Evolutionary conservation across 2,888 invertebrate species (phyloP), one percentile per base, ranked within the genome.

Genomic region (Bimastos eiseni): DNA sequence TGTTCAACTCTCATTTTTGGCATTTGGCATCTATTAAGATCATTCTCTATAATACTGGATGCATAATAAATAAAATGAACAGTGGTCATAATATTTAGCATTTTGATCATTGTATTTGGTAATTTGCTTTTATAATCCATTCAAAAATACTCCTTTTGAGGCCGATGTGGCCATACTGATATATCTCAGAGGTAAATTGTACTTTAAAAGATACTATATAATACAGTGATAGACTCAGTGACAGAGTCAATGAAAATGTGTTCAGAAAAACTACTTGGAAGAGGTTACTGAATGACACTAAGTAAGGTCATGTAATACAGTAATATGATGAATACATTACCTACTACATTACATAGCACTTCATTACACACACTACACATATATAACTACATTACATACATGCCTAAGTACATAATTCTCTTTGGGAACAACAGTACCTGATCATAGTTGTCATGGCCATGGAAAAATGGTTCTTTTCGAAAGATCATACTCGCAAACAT

Each of bases 401-500:
- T 70, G n/a, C 34, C 17, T 30, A 33, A 37, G 36, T 33, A 37
- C 15, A 37, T 88, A 38, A 37, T 37, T 24, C 17, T 6, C 36
- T 41, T 8, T 89, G 24, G 70, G 70, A 70, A 49, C 30, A n/a
- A 70, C 70, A 3, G 34, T 91, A 96, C 96, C 96, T 99, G 99
- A 96, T 99, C 99, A 96, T 99, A 99, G 96, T 99, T 99, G 96
- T 99, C 99, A 96, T 99, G 99, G 93, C 99, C 99, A 96, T 99
- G 99, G 96, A 99, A 99, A 96, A 99, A 99, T 94, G 99, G 99
- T 96, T 99, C 99, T 96, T 99, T 99, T 93, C 96, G 95, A 96
- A 99, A 99, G 95, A 99, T 99, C 99, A 99, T 99, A 94, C 98
- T 98, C 93, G 99, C 99, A 94, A 99, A 96, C 99, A 99, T 99